These are phyloP conservation scores for Pseudoips prasinana DNA, from an alignment of 2,888 invertebrate species.

Conservation along the genomic window DNA sequence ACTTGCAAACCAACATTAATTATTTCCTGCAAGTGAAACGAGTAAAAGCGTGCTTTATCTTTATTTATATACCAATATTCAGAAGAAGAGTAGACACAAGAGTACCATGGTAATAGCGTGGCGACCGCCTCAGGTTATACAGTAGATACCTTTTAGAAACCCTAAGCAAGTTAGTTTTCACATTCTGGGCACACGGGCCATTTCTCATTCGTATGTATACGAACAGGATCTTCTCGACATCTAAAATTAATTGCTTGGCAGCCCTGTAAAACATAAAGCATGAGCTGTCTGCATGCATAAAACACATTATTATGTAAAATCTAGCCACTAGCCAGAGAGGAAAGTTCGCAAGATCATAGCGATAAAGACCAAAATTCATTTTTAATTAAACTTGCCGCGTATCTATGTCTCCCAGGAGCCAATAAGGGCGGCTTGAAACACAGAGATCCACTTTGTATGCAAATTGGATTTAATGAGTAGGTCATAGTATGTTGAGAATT, in stretches of 20 bases:
- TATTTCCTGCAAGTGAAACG: no score
- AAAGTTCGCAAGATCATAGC: constrained; percentile 13
- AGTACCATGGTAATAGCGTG: no score
- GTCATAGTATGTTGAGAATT: constrained; percentile 20
- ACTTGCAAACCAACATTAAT: no score
- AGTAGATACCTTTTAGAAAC: no score
- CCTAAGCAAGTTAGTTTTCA: constrained; percentile 6
- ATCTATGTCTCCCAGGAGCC: constrained; percentile 23
- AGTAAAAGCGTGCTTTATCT: no score
- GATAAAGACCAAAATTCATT: constrained; percentile 17
- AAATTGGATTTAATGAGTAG: constrained; percentile 41
- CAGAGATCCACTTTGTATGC: constrained; percentile 39
- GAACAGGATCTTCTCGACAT: constrained; percentile 17
- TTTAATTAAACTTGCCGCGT: constrained; percentile 25
- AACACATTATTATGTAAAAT: constrained; percentile 10
- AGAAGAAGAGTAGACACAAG: no score
- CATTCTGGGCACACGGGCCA: constrained; percentile 1
- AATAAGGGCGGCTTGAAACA: constrained; percentile 28
- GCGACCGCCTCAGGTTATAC: no score
- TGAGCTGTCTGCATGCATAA: constrained; percentile 1
- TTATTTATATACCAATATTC: no score
- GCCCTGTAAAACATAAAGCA: constrained; percentile 15
- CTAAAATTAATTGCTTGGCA: constrained; percentile 7
- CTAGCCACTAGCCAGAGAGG: constrained; percentile 11
- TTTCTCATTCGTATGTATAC: constrained; percentile 18